Base-by-base conservation (phyloP, 2,888 invertebrate species). In the Hetaerina titia region DNA sequence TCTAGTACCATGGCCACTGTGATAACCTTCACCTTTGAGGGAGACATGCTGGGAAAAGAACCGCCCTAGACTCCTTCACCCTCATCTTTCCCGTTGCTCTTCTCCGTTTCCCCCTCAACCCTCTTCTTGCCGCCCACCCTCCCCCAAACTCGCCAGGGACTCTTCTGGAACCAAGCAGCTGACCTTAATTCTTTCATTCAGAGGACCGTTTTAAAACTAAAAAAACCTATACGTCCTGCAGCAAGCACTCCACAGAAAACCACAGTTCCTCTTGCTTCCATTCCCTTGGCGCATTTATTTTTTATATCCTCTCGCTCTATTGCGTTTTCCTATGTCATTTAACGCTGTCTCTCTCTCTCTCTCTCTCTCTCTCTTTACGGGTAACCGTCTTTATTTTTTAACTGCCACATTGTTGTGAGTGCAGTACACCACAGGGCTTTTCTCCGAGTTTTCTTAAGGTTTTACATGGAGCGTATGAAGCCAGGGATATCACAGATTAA, bases 151-250 rank as follows among this genome's bases (percentile, higher is more conserved):
- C n/a, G 4, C 6, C 17, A 31, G 8, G 31, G 31, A 81, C 81
- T 81, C 81, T 0, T 25, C 31, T 6, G 81, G 13, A 31, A 22
- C 81, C 81, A 7, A 31, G 81, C 31, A 81, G 22, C 81, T 81
- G 81, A 81, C 81, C 81, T 81, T 81, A 81, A 81, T 81, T 74
- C 25, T 74, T 8, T 74, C 74, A 74, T 74, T 81, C 81, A 31
- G 25, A 81, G 81, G 25, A 81, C 81, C 81, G 81, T 31, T 81
- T 81, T 81, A 25, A 81, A 81, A 31, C 81, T 81, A 22, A 11
- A 13, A 81, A 81, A 31, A 4, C 31, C 81, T 1, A 25, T 0
- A 31, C 22, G 81, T 81, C 81, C 81, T 2, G 81, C 81, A 11
- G 81, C 81, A 22, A 81, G 31, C 31, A 81, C 81, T 81, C 11